These are phyloP conservation scores for Siniperca scherzeri DNA, from an alignment of 2,797 vertebrate species.

Conservation along the genomic window DNA sequence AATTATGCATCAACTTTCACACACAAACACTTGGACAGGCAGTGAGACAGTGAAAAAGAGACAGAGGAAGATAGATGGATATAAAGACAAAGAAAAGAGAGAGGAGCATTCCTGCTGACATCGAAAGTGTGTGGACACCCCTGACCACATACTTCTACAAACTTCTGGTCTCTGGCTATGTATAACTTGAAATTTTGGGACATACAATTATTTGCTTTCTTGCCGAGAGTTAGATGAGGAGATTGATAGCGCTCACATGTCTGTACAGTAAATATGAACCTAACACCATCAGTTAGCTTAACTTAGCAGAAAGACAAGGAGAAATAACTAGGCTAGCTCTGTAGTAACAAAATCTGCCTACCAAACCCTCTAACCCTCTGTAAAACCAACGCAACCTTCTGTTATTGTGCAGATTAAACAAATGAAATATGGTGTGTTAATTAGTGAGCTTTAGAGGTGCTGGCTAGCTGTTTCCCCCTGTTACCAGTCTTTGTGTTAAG, in stretches of 20 bases:
- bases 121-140: constrained; percentile 5
- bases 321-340: no score
- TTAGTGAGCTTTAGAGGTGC: not conserved
- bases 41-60: not conserved
- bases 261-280: no score
- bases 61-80: not conserved
- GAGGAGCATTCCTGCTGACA: not conserved
- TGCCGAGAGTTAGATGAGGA: not conserved
- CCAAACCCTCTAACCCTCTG: no score
- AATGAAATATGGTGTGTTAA: not conserved
- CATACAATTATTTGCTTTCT: not conserved
- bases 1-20: not conserved
- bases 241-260: not conserved
- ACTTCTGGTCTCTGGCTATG: not conserved
- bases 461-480: not conserved
- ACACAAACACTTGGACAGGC: not conserved
- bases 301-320: not conserved
- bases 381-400: not conserved
- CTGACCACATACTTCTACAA: not conserved
- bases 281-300: not conserved
- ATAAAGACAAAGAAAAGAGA: not conserved
- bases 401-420: not conserved
- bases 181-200: not conserved
- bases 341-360: no score
- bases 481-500: not conserved